Conservation (phyloP, 2,797 vertebrate species). For the Dryobates pubescens region DNA sequence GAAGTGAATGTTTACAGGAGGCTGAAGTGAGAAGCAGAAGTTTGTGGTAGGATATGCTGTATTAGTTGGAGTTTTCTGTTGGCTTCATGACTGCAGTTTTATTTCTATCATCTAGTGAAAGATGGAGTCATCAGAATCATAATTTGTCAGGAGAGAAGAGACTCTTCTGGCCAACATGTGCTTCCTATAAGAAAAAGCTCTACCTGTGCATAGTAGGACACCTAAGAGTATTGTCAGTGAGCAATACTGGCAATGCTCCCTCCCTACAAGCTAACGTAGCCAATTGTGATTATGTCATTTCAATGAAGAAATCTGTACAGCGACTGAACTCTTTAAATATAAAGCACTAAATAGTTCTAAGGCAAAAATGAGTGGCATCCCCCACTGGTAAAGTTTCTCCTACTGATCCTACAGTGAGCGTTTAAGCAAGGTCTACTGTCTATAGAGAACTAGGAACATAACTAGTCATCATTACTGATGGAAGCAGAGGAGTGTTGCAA, state of each 20-base stretch:
- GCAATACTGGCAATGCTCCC: background rate
- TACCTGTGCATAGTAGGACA: background rate
- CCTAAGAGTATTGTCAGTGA: background rate
- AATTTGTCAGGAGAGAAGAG: background rate
- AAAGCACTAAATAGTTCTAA: background rate
- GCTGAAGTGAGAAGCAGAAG: background rate
- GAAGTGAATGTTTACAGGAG: background rate
- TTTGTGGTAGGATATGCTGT: background rate
- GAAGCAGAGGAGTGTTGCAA: background rate
- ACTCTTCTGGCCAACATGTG: background rate
- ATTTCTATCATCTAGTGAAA: background rate
- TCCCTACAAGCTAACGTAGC: background rate
- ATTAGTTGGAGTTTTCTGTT: background rate
- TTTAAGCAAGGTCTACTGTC: background rate
- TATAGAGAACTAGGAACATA: background rate
- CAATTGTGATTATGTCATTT: background rate
- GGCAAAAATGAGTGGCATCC: background rate
- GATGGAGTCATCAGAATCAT: background rate
- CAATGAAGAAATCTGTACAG: background rate
- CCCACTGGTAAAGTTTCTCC: background rate
- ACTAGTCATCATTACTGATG: background rate
- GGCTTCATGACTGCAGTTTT: background rate
- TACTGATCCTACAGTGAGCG: background rate
- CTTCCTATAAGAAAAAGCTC: background rate
- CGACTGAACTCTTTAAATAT: background rate